Conservation (phyloP, 2,113 vertebrate species). For the Falcunculus frontatus region DNA sequence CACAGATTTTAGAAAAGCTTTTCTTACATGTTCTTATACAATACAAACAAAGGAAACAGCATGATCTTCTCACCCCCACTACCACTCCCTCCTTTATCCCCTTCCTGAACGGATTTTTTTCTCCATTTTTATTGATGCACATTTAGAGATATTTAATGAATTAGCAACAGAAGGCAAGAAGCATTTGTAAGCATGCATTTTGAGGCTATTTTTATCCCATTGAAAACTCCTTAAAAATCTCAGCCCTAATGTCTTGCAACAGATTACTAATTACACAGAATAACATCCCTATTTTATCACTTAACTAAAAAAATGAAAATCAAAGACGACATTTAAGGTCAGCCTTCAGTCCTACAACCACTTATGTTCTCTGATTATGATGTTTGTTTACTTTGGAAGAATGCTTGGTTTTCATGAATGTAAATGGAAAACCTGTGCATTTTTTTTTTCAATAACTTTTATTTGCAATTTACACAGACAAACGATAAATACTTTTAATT, state of each 20-base stretch:
- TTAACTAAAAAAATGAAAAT: background rate
- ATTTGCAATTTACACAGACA: background rate
- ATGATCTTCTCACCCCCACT: background rate
- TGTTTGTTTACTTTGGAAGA: background rate
- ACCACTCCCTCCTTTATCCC: background rate
- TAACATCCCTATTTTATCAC: background rate
- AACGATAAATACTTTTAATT: background rate
- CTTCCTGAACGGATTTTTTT: background rate
- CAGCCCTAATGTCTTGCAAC: background rate
- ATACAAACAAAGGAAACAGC: background rate
- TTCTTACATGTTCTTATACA: background rate
- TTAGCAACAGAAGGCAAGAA: background rate
- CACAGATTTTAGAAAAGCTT: background rate
- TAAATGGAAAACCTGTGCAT: background rate
- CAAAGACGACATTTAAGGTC: background rate
- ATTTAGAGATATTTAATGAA: background rate
- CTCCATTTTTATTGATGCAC: background rate
- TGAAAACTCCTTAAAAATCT: background rate
- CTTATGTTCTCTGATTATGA: background rate
- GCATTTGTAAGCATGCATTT: background rate
- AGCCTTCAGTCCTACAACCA: background rate
- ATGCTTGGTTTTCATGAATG: background rate
- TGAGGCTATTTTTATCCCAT: background rate
- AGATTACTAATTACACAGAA: background rate
- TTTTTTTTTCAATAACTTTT: background rate